Evolutionary conservation across 2,888 invertebrate species (phyloP).

Genomic region (Campaea margaritaria): DNA sequence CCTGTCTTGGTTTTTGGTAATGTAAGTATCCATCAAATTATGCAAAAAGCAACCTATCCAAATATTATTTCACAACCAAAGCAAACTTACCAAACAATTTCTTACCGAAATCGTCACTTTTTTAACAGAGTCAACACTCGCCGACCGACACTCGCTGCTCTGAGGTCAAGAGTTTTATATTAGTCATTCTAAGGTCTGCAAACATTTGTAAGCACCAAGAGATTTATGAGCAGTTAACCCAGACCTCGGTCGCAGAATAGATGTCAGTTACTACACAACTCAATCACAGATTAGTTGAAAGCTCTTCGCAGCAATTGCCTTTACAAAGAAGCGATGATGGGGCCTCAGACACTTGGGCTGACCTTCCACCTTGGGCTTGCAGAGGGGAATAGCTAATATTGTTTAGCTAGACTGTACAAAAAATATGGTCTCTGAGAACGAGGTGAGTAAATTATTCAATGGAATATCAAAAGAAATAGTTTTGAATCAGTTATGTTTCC

Average conservation of each 20-base stretch:
- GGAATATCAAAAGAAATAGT: no score
- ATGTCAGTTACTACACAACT: constrained; percentile 15
- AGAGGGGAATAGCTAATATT: constrained; percentile 38
- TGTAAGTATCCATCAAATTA: background rate
- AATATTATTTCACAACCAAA: constrained; percentile 10
- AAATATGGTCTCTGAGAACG: background rate
- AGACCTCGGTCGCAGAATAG: constrained; percentile 50
- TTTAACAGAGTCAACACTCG: constrained; percentile 30
- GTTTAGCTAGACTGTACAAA: background rate
- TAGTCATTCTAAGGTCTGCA: constrained; percentile 33
- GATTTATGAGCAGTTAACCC: constrained; percentile 58
- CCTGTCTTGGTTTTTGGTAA: no score
- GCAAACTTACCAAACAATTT: constrained; percentile 22
- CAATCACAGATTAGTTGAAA: constrained; percentile 15
- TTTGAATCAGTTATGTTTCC: no score
- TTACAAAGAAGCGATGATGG: constrained; percentile 71
- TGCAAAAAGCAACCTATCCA: constrained; percentile 11
- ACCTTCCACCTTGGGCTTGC: constrained; percentile 51
- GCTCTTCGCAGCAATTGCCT: constrained; percentile 54
- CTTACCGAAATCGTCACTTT: constrained; percentile 31
- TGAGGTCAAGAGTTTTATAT: constrained; percentile 36
- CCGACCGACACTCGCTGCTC: constrained; percentile 1
- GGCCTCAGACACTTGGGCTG: constrained; percentile 54
- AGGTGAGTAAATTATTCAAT: no score
- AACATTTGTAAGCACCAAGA: constrained; percentile 30